A percentile compares a stretch with the other conserved stretches of the same genome.
Evolutionary conservation across 2,113 vertebrate species (phyloP).

Genomic region (Chiloscyllium plagiosum): DNA sequence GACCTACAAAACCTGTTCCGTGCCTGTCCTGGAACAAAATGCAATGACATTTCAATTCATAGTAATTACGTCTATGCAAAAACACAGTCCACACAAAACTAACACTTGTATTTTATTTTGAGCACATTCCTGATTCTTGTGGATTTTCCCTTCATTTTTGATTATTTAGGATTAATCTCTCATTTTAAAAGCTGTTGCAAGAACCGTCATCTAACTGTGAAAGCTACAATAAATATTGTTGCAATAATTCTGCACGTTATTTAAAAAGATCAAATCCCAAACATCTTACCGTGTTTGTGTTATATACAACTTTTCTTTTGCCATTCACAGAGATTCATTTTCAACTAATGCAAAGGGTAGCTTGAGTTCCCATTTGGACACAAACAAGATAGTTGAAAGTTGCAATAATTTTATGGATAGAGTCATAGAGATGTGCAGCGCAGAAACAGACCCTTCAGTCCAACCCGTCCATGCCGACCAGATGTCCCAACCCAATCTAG

Average conservation of each 20-base stretch:
- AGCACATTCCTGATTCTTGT: not conserved
- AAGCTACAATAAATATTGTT: not conserved
- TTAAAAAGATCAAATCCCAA: not conserved
- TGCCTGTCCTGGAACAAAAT: not conserved
- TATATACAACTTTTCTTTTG: not conserved
- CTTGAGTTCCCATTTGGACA: not conserved
- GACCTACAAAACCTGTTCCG: not conserved
- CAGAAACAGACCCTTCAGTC: no score
- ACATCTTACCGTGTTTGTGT: not conserved
- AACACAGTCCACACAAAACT: not conserved
- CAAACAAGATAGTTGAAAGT: not conserved
- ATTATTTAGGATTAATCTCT: not conserved
- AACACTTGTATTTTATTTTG: not conserved
- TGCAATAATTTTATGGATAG: not conserved
- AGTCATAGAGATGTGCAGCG: no score
- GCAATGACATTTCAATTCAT: not conserved
- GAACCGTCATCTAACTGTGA: not conserved
- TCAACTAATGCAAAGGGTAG: not conserved
- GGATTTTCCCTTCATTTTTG: not conserved
- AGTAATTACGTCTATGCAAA: not conserved
- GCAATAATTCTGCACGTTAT: not conserved
- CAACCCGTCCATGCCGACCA: no score
- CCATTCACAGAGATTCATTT: not conserved
- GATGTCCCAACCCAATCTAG: no score
- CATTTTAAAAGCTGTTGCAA: not conserved